Conservation (phyloP, 2,888 invertebrate species). For the Colletes collaris region DNA sequence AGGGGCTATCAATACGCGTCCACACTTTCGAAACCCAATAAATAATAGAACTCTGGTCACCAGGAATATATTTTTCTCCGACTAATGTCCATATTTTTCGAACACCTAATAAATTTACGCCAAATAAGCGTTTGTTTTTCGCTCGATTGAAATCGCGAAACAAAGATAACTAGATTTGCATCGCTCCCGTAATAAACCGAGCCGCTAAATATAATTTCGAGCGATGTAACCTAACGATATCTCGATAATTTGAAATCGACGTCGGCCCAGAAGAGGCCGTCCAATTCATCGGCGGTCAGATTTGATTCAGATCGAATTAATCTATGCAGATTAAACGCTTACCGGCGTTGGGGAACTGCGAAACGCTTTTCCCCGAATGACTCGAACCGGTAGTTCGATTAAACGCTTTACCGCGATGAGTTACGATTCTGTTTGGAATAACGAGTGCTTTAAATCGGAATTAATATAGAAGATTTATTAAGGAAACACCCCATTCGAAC, state of each 20-base stretch:
- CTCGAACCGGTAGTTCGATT: conserved; percentile 43
- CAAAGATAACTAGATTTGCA: too few relatives aligned
- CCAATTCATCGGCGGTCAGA: conserved; percentile 54
- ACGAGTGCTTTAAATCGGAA: conserved; percentile 62
- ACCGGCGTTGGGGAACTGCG: conserved; percentile 31
- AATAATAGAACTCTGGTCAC: too few relatives aligned
- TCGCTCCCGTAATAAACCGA: too few relatives aligned
- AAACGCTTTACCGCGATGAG: conserved; percentile 42
- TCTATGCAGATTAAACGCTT: conserved; percentile 59
- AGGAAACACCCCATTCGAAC: conserved; percentile 39
- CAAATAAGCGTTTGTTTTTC: too few relatives aligned
- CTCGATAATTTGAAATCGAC: conserved; percentile 44
- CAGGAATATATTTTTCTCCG: too few relatives aligned
- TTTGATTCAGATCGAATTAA: conserved; percentile 59
- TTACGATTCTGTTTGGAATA: conserved; percentile 45
- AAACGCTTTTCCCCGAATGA: conserved; percentile 50
- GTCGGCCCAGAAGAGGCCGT: conserved; percentile 38
- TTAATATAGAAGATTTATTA: conserved; percentile 60
- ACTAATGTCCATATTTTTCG: too few relatives aligned
- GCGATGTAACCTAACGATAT: conserved; percentile 21
- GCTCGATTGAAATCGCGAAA: too few relatives aligned
- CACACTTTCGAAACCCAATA: too few relatives aligned
- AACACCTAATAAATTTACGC: too few relatives aligned
- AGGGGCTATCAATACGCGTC: too few relatives aligned
- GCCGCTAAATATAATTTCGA: conserved; percentile 24